These are phyloP conservation scores for Apodemia zela DNA, from an alignment of 2,888 invertebrate species.

Conservation along the genomic window DNA sequence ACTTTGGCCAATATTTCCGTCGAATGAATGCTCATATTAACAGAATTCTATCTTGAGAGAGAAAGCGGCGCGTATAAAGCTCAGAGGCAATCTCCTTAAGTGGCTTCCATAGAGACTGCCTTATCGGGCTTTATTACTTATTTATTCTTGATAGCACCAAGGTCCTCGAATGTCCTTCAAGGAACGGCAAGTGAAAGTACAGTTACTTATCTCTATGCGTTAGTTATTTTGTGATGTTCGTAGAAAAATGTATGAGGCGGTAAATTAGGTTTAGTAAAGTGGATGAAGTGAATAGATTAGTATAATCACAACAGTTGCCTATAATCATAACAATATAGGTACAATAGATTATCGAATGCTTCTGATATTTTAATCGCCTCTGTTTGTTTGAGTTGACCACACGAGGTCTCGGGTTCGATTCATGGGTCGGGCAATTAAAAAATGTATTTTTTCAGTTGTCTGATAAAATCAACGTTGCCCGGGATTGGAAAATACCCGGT, in stretches of 20 bases:
- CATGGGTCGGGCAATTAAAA: too few species aligned
- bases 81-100: conserved; percentile 71
- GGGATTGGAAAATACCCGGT: too few species aligned
- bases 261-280: neutral
- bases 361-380: too few species aligned
- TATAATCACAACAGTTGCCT: too few species aligned
- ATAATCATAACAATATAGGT: too few species aligned
- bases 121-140: conserved; percentile 72
- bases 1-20: conserved; percentile 51
- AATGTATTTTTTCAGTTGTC: too few species aligned
- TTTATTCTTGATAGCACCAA: conserved; percentile 55
- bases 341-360: too few species aligned
- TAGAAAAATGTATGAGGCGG: too few species aligned
- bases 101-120: conserved; percentile 53
- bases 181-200: conserved; percentile 21
- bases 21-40: conserved; percentile 61
- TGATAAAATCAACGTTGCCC: too few species aligned
- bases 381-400: too few species aligned
- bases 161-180: conserved; percentile 49
- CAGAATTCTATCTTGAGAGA: conserved; percentile 55
- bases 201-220: conserved; percentile 2
- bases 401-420: too few species aligned
- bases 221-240: neutral
- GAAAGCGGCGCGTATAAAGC: conserved; percentile 47
- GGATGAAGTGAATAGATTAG: neutral